Percentiles rank a stretch among this genome's conserved stretches.
Conservation (phyloP, 2,797 vertebrate genomes). For the Meda fulgida region DNA sequence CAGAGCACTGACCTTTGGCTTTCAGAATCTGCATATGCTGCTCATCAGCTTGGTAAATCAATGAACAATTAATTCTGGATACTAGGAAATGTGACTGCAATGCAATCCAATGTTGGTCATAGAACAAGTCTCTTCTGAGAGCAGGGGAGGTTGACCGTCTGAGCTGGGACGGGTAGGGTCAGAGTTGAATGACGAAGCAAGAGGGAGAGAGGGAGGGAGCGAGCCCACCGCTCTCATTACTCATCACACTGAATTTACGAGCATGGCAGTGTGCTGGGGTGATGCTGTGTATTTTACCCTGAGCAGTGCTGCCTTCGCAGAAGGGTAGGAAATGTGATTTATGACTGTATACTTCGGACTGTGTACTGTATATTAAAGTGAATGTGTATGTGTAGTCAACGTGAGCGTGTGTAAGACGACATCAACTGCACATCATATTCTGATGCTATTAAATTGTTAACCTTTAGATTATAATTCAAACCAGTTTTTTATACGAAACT, state of each 20-base stretch:
- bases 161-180: constrained; percentile 5
- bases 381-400: background rate
- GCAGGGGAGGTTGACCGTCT: constrained; percentile 24
- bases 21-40: constrained; percentile 27
- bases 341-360: constrained; percentile 33
- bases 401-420: background rate
- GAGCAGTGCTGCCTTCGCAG: constrained; percentile 40
- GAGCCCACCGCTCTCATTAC: constrained; percentile 27
- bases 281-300: constrained; percentile 54
- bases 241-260: constrained; percentile 58
- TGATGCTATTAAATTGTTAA: constrained; percentile 37
- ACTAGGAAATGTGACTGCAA: constrained; percentile 31
- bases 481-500: background rate
- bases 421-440: constrained; percentile 36
- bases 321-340: constrained; percentile 45
- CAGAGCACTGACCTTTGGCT: constrained; percentile 13
- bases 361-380: constrained; percentile 20
- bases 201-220: background rate
- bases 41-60: constrained; percentile 37
- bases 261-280: constrained; percentile 34
- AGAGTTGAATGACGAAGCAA: background rate
- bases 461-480: constrained; percentile 3
- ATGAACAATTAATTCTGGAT: constrained; percentile 37
- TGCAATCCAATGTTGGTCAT: constrained; percentile 16
- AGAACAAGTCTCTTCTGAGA: constrained; percentile 28